These are phyloP conservation scores for Geotrypetes seraphini DNA, from an alignment of 2,797 vertebrate genomes.

Conservation along the genomic window DNA sequence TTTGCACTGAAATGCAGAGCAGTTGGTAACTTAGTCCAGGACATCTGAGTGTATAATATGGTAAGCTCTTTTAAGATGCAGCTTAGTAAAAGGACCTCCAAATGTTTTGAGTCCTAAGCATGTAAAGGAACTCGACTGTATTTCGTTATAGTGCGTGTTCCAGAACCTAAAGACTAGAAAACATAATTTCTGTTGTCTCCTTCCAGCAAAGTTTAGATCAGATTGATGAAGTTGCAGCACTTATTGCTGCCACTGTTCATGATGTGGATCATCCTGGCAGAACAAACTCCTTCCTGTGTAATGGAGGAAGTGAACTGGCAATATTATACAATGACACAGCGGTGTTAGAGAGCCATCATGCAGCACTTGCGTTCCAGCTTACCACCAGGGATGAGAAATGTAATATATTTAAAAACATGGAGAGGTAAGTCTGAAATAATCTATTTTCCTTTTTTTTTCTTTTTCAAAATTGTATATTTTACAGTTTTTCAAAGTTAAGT, in stretches of 20 bases:
- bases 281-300: slow-evolving; percentile 94
- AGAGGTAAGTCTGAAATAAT: slow-evolving; percentile 56
- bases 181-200: too few relatives aligned
- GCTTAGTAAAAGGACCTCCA: too few relatives aligned
- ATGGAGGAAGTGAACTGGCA: slow-evolving; percentile 82
- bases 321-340: slow-evolving; percentile 88
- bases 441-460: too few relatives aligned
- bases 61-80: too few relatives aligned
- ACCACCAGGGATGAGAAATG: slow-evolving; percentile 79
- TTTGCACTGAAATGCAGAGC: too few relatives aligned
- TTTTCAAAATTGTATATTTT: background rate
- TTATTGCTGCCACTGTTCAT: slow-evolving; percentile 88
- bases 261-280: slow-evolving; percentile 92
- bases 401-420: slow-evolving; percentile 95
- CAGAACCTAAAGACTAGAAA: too few relatives aligned
- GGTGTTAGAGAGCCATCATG: slow-evolving; percentile 89
- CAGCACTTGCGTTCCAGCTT: slow-evolving; percentile 90
- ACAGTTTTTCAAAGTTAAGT: too few relatives aligned
- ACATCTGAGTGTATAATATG: too few relatives aligned
- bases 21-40: too few relatives aligned
- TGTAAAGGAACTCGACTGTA: too few relatives aligned
- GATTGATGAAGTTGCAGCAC: slow-evolving; percentile 79
- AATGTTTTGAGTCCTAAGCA: too few relatives aligned
- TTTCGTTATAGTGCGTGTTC: too few relatives aligned
- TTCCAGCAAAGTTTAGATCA: slow-evolving; percentile 85